Evolutionary conservation across 2,888 invertebrate genomes (phyloP).

Genomic region (Ganaspis brasiliensis): DNA sequence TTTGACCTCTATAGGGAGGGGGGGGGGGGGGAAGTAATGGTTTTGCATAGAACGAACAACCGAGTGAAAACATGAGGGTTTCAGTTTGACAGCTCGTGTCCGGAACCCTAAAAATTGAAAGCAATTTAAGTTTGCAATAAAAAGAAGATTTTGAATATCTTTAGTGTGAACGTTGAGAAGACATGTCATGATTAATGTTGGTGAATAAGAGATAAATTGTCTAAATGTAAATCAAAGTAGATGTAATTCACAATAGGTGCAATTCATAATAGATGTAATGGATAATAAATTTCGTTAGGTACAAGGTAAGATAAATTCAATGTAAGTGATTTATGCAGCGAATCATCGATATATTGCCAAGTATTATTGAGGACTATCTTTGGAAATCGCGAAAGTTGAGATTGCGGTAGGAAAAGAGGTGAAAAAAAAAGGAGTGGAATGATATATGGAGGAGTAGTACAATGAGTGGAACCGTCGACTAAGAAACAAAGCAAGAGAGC

Average conservation of each 20-base stretch:
- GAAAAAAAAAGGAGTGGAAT: conserved; percentile 18
- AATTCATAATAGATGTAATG: conserved; percentile 19
- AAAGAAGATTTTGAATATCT: too few relatives aligned
- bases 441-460: conserved; percentile 40
- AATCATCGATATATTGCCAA: conserved; percentile 26
- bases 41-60: too few relatives aligned
- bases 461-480: conserved; percentile 35
- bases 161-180: too few relatives aligned
- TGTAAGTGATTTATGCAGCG: background rate
- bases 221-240: too few relatives aligned
- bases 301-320: conserved; percentile 4
- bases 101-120: too few relatives aligned
- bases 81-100: too few relatives aligned
- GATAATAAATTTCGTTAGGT: conserved; percentile 8
- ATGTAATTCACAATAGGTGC: background rate
- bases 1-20: too few relatives aligned
- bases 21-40: too few relatives aligned
- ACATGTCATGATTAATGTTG: too few relatives aligned
- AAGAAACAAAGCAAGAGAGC: conserved; percentile 36
- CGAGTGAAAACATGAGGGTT: too few relatives aligned
- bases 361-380: conserved; percentile 36
- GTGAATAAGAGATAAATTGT: too few relatives aligned
- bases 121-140: too few relatives aligned
- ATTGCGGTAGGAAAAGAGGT: conserved; percentile 8
- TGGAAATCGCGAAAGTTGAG: conserved; percentile 35